Evolutionary conservation across 2,888 invertebrate species (phyloP).

Genomic region (Teinopalpus imperialis): DNA sequence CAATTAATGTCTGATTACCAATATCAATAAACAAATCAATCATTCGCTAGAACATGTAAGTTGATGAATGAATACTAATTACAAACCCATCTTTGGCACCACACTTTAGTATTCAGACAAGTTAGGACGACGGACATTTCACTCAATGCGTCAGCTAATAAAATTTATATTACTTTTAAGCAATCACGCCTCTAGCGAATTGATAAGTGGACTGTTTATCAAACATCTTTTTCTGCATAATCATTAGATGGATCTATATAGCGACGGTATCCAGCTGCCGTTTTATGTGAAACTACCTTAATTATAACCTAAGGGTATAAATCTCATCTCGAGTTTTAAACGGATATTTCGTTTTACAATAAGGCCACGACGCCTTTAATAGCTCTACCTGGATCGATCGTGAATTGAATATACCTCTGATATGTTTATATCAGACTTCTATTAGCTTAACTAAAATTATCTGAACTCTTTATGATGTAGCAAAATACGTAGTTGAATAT

Average conservation of each 20-base stretch:
- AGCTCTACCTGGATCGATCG: conserved; percentile 34
- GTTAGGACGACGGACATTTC: conserved; percentile 31
- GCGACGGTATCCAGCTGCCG: conserved; percentile 63
- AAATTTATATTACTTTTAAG: conserved; percentile 40
- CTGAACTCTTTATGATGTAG: too few relatives aligned
- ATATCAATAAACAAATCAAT: conserved; percentile 2
- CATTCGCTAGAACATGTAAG: not conserved
- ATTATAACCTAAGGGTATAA: conserved; percentile 65
- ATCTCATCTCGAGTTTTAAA: conserved; percentile 59
- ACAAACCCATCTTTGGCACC: conserved; percentile 9
- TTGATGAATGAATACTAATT: conserved; percentile 19
- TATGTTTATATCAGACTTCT: conserved; percentile 31
- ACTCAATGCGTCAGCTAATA: conserved; percentile 40
- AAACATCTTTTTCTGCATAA: conserved; percentile 67
- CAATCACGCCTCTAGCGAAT: conserved; percentile 55
- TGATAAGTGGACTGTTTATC: conserved; percentile 74
- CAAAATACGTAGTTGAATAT: too few relatives aligned
- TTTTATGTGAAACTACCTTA: conserved; percentile 62
- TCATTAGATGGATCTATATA: conserved; percentile 58
- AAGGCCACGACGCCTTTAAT: conserved; percentile 48
- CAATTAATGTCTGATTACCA: too few relatives aligned
- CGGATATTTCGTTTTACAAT: conserved; percentile 61
- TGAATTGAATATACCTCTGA: conserved; percentile 34
- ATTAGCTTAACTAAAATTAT: not conserved
- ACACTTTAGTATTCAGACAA: conserved; percentile 28